Conservation (phyloP, 1,140 invertebrate species). For the Campodea augens region DNA sequence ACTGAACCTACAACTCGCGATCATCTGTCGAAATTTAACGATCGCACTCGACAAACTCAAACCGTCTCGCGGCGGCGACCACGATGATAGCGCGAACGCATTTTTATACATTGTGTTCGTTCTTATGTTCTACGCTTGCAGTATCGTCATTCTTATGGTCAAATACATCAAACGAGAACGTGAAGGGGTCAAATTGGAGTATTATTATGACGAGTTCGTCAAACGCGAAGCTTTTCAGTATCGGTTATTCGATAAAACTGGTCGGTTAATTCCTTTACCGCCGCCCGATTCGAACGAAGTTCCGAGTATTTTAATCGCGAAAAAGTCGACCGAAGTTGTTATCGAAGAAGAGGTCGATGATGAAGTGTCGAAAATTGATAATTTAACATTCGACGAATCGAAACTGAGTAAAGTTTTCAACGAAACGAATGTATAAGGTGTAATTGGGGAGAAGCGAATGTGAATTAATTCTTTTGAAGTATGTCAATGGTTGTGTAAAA, state of each 20-base stretch:
- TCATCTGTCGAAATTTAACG: neutral
- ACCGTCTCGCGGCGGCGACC: neutral
- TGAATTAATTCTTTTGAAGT: no score
- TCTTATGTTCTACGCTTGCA: slow-evolving; percentile 6
- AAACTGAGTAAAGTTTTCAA: no score
- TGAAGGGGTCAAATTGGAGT: slow-evolving; percentile 2
- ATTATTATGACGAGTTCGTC: slow-evolving; percentile 1
- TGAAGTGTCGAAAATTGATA: no score
- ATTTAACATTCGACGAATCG: no score
- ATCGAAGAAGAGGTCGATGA: no score
- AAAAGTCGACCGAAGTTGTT: no score
- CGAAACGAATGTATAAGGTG: no score
- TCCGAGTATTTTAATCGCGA: no score
- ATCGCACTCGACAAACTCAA: neutral
- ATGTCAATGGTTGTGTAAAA: no score
- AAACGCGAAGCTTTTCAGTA: neutral
- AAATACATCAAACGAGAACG: slow-evolving; percentile 4
- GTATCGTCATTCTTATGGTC: slow-evolving; percentile 6
- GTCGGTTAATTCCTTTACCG: neutral
- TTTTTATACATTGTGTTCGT: neutral
- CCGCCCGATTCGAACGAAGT: no score
- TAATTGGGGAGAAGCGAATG: no score
- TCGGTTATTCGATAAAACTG: neutral
- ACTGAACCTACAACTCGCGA: neutral
- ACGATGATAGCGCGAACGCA: neutral